Evolutionary conservation across 2,888 invertebrate species (phyloP), one percentile per base, ranked within the genome.

Genomic region (Syritta pipiens): DNA sequence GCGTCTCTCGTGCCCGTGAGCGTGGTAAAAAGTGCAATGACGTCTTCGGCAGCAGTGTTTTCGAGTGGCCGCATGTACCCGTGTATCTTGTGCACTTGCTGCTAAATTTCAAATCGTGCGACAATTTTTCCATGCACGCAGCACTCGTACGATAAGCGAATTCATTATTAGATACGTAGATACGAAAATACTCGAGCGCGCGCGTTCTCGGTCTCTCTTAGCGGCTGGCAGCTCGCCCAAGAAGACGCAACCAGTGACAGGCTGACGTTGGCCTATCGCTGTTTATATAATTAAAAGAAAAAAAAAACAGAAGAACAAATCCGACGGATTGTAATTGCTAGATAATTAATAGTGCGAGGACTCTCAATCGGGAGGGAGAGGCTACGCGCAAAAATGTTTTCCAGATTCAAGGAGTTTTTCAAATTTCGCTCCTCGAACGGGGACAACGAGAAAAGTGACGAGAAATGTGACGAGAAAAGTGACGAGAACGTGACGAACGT

Each of bases 401-500:
- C 88, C 71, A 84, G 86, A 82, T 86, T 87, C 82, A 86, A 85
- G 51, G 85, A 87, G 81, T 83, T 88, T 87, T 84, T 85, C 83
- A 60, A 87, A 85, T 82, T 82, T 83, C n/a, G 86, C 83, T 62
- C 60, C 42, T 63, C 82, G 76, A 26, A 32, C 53, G 67, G 63
- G 62, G 32, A 40, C 35, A 49, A 22, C 10, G 72, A 62, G 42
- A 74, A 79, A 57, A 67, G 63, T 46, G 57, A 77, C 42, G 57
- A 65, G 9, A 57, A 12, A 20, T n/a, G 14, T 17, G 37, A 14
- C 28, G 26, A 24, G 6, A 14, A 57, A 53, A 14, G n/a, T n/a
- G 32, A 14, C 20, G 53, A 30, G 28, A 26, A 22, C 2, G 1
- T 53, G 28, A 57, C 17, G n/a, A n/a, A n/a, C n/a, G n/a, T n/a